phyloP scores from a whole-genome alignment of 1,140 invertebrate species.

The Apis cerana region DNA sequence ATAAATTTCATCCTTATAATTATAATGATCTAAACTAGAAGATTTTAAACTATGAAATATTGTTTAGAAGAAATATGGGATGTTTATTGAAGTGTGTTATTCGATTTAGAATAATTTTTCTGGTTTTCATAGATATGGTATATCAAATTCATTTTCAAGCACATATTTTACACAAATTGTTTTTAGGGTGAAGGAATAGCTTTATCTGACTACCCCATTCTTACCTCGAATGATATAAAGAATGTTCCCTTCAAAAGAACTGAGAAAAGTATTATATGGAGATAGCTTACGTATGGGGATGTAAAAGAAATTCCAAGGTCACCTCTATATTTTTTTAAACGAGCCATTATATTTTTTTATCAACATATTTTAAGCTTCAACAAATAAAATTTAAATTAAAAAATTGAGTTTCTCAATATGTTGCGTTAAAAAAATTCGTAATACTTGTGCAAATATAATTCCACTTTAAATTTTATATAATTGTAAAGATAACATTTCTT shows the following conservation, averaged over 20 bases:
- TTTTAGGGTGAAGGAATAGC: not conserved
- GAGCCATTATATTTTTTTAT: not conserved
- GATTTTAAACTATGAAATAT: no score
- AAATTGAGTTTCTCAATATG: not conserved
- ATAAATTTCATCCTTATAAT: no score
- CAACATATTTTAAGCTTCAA: not conserved
- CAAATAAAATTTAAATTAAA: not conserved
- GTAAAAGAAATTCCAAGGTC: constrained; percentile 21
- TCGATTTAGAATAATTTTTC: not conserved
- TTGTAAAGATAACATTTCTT: no score
- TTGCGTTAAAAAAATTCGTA: no score
- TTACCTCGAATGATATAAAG: not conserved
- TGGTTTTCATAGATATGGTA: not conserved
- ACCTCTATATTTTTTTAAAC: constrained; percentile 9
- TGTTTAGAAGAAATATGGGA: no score
- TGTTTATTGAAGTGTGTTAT: not conserved
- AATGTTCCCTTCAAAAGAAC: not conserved
- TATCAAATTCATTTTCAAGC: not conserved
- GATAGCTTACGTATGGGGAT: constrained; percentile 6
- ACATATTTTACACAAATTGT: not conserved
- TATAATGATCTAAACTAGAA: no score
- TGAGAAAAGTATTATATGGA: not conserved
- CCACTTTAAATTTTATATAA: no score
- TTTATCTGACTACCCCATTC: not conserved
- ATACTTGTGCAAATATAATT: no score